Conservation (phyloP, 2,797 vertebrate genomes). For the Crocidura indochinensis region DNA sequence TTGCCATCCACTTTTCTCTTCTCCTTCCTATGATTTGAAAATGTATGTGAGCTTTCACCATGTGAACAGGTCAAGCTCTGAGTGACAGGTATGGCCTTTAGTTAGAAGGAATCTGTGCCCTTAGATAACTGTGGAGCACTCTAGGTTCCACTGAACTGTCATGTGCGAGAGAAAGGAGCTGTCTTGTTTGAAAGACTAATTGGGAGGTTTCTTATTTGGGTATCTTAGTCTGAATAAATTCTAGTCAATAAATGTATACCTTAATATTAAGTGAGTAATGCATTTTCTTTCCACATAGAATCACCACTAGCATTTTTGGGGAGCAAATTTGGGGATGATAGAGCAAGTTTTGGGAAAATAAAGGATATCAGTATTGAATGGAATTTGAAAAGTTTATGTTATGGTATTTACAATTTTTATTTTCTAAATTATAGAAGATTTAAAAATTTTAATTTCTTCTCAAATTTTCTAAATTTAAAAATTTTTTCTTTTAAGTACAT, state of each 20-base stretch:
- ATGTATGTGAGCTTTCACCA: neutral
- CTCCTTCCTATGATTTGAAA: neutral
- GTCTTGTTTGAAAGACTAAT: neutral
- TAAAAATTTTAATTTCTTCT: no score
- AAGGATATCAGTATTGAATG: neutral
- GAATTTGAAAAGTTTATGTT: neutral
- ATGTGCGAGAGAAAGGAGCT: neutral
- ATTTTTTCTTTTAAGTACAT: neutral
- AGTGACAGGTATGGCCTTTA: neutral
- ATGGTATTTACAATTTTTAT: conserved; percentile 38
- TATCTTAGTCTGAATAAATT: neutral
- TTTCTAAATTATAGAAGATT: conserved; percentile 55
- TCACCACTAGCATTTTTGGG: neutral
- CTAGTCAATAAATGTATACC: conserved; percentile 26
- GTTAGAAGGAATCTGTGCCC: neutral
- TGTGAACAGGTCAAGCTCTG: neutral
- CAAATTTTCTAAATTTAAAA: no score
- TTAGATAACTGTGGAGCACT: neutral
- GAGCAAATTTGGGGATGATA: neutral
- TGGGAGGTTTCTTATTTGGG: conserved; percentile 1
- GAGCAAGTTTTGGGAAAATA: neutral
- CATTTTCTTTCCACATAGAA: conserved; percentile 47
- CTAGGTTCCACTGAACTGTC: neutral
- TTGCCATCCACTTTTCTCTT: neutral
- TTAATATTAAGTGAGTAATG: conserved; percentile 37